Evolutionary conservation across 1,140 invertebrate species (phyloP).

Genomic region (Leptoteleia sp.): DNA sequence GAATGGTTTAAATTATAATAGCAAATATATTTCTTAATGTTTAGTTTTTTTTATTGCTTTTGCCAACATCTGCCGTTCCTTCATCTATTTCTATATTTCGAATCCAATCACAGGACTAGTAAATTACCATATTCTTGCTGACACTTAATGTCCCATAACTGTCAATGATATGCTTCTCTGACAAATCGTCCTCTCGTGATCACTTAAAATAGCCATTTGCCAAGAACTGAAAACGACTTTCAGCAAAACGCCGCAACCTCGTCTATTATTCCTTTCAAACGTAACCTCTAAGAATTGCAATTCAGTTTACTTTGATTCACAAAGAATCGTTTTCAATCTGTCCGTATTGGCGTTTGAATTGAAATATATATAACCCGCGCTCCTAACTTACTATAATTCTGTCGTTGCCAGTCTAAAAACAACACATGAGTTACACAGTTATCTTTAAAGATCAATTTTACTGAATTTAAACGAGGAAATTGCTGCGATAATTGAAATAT

Average conservation of each 20-base stretch:
- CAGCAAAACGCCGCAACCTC: slow-evolving; percentile 6
- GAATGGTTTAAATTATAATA: no score
- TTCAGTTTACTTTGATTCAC: slow-evolving; percentile 34
- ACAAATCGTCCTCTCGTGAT: slow-evolving; percentile 37
- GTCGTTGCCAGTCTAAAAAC: no score
- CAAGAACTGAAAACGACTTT: slow-evolving; percentile 25
- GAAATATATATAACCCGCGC: slow-evolving; percentile 18
- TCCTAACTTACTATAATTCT: no score
- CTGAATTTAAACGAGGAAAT: no score
- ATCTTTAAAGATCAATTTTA: no score
- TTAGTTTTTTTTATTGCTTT: no score
- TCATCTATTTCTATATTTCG: slow-evolving; percentile 17
- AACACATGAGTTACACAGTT: no score
- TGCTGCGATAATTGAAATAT: no score
- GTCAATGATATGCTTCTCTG: slow-evolving; percentile 23
- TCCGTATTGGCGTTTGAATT: slow-evolving; percentile 9
- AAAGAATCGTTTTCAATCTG: slow-evolving; percentile 33
- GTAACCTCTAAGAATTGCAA: slow-evolving; percentile 33
- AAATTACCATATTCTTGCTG: slow-evolving; percentile 24
- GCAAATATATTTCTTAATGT: no score
- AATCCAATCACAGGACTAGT: slow-evolving; percentile 12
- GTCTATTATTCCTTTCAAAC: slow-evolving; percentile 29
- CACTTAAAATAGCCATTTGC: slow-evolving; percentile 41
- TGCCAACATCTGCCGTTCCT: not conserved
- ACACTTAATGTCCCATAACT: slow-evolving; percentile 31